Evolutionary conservation across 2,888 invertebrate species (phyloP), one percentile per base, ranked within the genome.

Genomic region (Agrypnus murinus): DNA sequence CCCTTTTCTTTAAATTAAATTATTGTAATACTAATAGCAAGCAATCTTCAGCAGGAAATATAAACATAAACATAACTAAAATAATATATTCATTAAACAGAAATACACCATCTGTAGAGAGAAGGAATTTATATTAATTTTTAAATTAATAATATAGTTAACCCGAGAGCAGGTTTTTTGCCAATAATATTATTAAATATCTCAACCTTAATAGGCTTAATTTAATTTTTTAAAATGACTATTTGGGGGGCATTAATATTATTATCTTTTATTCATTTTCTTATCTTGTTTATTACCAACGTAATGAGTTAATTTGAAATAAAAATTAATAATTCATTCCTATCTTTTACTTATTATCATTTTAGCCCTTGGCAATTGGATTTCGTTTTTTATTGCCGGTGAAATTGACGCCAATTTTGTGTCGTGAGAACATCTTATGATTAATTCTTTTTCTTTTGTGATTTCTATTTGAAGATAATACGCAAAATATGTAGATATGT

Each of bases 1-100:
- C 17, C 34, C 32, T 57, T 59, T 58, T 36, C 50, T 58, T n/a
- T 66, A 36, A 66, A 66, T 66, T 66, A 66, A 66, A 45, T 58
- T 34, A 19, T 59, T 59, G 38, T 66, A 66, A 58, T 65, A 19
- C 14, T 58, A 58, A 36, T 65, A 55, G 36, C 17, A 55, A 55
- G 36, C 17, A 55, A 55, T 55, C 36, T 55, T 55, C 14, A 17
- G 17, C 38, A 55, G 55, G 55, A 55, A 36, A 55, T 55, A 55
- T 55, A 55, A 55, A 55, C 55, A 55, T 55, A 55, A 55, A 55
- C 55, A 55, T 55, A 55, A 48, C 15, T 17, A 10, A 55, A 36
- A 55, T 55, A 55, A 55, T 55, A 55, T 55, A 55, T 55, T 36
- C 55, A 55, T 55, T 55, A 55, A 17, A 12, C 53, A 31, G 53